Base-by-base conservation (phyloP, 2,888 invertebrate species). In the Napeogenes sylphis region DNA sequence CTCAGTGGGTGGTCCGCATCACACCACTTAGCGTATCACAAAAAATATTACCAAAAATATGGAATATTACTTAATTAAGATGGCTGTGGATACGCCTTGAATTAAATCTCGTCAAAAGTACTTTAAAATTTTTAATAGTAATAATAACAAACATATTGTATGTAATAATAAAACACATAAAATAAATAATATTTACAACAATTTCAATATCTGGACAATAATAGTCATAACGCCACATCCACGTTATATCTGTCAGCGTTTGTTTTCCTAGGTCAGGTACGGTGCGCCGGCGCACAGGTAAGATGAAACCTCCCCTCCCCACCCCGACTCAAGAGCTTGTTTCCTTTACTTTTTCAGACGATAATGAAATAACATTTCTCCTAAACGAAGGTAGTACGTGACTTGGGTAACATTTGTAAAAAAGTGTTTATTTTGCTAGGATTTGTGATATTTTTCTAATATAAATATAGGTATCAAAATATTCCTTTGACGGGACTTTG, bases 191-290 rank as follows among this genome's bases (percentile, higher is more conserved):
- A 35, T 35, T 35, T 5, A 6, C 6, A 35, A 35, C 6, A 35
- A 1, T 1, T 35, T 35, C 6, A 35, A 6, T 35, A 35, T 5
- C 6, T 35, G 2, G 4, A 35, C 1, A 35, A 35, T 3, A 35
- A 35, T 35, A 10, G 1, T 21, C 8, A 55, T 55, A 51, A 42
- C 32, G 60, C 55, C 67, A 33, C 76, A 75, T 88, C 89, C 83
- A 78, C 65, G 61, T 46, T 79, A 79, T 62, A 57, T 60, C 42
- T 42, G 62, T 47, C 62, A 64, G 21, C 70, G 64, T 57, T 69
- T 90, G 87, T 88, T 90, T 89, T 89, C 87, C 88, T 89, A 88
- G 89, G 86, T 87, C 87, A 90, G 90, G 89, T 87, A 88, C 73
- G 78, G 70, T 81, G 83, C 84, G 82, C 79, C 72, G 67, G 76